Conservation (phyloP, 2,113 vertebrate genomes). For the Arvicanthis niloticus region DNA sequence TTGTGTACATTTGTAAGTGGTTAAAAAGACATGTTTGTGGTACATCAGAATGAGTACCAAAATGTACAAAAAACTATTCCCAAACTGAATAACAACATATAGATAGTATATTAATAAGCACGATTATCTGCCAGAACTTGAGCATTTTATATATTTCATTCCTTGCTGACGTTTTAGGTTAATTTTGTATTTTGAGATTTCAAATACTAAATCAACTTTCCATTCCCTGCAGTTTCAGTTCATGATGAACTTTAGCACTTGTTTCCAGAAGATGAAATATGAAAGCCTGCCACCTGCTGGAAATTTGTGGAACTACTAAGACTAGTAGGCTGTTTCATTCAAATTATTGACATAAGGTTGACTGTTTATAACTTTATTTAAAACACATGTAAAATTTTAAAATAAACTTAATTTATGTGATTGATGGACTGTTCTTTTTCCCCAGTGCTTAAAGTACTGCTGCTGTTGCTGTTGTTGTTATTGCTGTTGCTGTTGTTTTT, state of each 20-base stretch:
- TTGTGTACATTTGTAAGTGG: not conserved
- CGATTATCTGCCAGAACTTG: not conserved
- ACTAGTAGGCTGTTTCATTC: constrained; percentile 12
- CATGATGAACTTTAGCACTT: constrained; percentile 94
- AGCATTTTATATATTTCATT: not conserved
- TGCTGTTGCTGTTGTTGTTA: not conserved
- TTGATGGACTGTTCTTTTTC: constrained; percentile 25
- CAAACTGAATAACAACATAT: not conserved
- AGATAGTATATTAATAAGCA: not conserved
- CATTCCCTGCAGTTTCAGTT: constrained; percentile 82
- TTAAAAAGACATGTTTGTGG: not conserved
- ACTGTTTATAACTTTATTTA: constrained; percentile 67
- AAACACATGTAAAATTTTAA: constrained; percentile 54
- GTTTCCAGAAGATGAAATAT: not conserved
- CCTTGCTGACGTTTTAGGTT: not conserved
- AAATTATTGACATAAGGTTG: constrained; percentile 51
- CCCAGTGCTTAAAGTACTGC: not conserved
- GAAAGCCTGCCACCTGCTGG: not conserved
- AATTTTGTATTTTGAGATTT: constrained; percentile 27
- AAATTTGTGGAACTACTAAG: not conserved
- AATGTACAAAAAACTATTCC: not conserved
- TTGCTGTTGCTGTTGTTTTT: too few relatives aligned
- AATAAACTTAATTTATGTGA: constrained; percentile 45
- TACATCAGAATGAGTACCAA: too few relatives aligned
- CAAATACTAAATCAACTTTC: constrained; percentile 28